Percentiles rank a stretch among this genome's conserved stretches.
Evolutionary conservation across 2,113 vertebrate species (phyloP).

Genomic region (Lamprotornis superbus): DNA sequence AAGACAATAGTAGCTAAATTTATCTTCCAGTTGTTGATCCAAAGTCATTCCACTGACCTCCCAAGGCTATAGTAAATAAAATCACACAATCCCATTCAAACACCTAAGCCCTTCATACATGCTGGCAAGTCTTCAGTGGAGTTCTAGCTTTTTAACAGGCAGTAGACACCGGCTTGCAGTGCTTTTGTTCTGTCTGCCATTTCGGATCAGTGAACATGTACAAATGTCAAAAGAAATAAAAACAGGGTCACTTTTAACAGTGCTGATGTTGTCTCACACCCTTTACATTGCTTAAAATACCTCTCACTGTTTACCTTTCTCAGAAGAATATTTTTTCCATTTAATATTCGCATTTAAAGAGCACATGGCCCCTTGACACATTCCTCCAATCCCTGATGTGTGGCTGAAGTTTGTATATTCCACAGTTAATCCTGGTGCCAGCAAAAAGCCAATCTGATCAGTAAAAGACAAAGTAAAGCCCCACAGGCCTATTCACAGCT

Average conservation of each 20-base stretch:
- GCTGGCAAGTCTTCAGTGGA: background rate
- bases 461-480: background rate
- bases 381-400: background rate
- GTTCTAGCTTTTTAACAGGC: background rate
- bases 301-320: background rate
- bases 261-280: background rate
- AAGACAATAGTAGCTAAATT: background rate
- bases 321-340: background rate
- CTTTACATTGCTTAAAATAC: background rate
- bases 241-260: background rate
- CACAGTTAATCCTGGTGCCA: background rate
- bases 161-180: background rate
- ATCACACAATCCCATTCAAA: background rate
- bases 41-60: background rate
- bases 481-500: background rate
- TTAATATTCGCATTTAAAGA: background rate
- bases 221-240: conserved; percentile 12
- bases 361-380: background rate
- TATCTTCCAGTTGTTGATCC: background rate
- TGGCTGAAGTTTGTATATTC: background rate
- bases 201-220: background rate
- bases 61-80: background rate
- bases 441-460: background rate
- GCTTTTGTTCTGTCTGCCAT: background rate
- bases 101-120: background rate